These are phyloP conservation scores for Brachyptera risi DNA, from an alignment of 2,888 invertebrate species.

Conservation along the genomic window DNA sequence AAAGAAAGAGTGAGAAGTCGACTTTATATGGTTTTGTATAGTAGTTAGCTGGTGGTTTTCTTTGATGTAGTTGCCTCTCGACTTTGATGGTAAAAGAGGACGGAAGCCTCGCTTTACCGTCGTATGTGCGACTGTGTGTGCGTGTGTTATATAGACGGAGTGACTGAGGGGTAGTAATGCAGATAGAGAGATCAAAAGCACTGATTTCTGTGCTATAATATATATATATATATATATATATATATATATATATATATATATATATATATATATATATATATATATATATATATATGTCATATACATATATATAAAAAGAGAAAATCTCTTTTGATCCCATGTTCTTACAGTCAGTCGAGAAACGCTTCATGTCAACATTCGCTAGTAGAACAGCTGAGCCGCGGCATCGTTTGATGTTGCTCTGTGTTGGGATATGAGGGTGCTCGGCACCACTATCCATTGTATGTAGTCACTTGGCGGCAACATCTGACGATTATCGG, in stretches of 20 bases:
- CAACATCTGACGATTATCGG: no score
- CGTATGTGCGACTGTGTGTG: no score
- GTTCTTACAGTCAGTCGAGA: conserved; percentile 29
- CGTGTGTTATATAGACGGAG: background rate
- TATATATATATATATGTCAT: conserved; percentile 7
- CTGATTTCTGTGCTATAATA: conserved; percentile 30
- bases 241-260: background rate
- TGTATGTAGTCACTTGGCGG: background rate
- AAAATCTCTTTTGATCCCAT: conserved; percentile 31
- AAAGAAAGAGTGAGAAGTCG: background rate
- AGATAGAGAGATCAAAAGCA: conserved; percentile 33
- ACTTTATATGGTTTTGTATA: background rate
- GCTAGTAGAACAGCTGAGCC: background rate
- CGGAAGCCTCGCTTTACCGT: conserved; percentile 20
- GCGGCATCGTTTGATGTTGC: conserved; percentile 26
- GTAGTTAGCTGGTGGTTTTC: conserved; percentile 26
- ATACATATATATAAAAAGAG: conserved; percentile 28
- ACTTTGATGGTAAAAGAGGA: conserved; percentile 26
- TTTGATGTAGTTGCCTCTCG: conserved; percentile 28
- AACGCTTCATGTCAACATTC: conserved; percentile 29
- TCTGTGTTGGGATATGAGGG: background rate
- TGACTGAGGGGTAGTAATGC: conserved; percentile 19
- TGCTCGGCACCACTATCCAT: no score
- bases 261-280: conserved; percentile 9
- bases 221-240: background rate